Evolutionary conservation across 37 sponge, comb jelly and placozoan species (phyloP).

Genomic region (Cladorhizidae sp.): DNA sequence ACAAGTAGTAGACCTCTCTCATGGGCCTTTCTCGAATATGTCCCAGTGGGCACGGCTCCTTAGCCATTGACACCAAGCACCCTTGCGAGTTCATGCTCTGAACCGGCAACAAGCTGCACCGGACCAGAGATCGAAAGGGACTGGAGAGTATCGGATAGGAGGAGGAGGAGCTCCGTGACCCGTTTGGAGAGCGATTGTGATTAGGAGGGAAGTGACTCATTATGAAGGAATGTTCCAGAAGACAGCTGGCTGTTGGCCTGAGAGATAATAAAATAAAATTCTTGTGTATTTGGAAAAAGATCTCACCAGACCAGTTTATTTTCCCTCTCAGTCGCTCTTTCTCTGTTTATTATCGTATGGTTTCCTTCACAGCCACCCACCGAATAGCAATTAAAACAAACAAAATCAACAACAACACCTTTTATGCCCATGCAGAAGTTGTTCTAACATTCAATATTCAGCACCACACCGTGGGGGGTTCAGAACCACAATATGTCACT

Average conservation of each 20-base stretch:
- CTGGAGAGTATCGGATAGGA: slow-evolving; percentile 31
- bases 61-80: not conserved
- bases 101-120: slow-evolving; percentile 13
- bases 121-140: slow-evolving; percentile 31
- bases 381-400: too few species aligned
- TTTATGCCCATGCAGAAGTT: too few species aligned
- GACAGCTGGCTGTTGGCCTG: slow-evolving; percentile 18
- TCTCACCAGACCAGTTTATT: too few species aligned
- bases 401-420: too few species aligned
- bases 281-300: too few species aligned
- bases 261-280: too few species aligned
- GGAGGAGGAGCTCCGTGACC: not conserved
- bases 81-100: slow-evolving; percentile 4
- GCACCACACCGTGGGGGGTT: too few species aligned
- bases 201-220: not conserved
- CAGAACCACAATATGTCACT: too few species aligned
- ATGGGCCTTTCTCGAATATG: slow-evolving; percentile 47
- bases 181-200: not conserved
- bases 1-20: slow-evolving; percentile 91
- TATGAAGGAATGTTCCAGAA: slow-evolving; percentile 34
- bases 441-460: too few species aligned
- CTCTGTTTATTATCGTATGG: too few species aligned
- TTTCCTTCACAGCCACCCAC: too few species aligned
- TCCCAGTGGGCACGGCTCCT: slow-evolving; percentile 13
- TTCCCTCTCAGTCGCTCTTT: too few species aligned